Percentiles rank a stretch among this genome's conserved stretches.
phyloP scores from a whole-genome alignment of 2,113 vertebrate genomes.

The Apistogramma diplotaenia region DNA sequence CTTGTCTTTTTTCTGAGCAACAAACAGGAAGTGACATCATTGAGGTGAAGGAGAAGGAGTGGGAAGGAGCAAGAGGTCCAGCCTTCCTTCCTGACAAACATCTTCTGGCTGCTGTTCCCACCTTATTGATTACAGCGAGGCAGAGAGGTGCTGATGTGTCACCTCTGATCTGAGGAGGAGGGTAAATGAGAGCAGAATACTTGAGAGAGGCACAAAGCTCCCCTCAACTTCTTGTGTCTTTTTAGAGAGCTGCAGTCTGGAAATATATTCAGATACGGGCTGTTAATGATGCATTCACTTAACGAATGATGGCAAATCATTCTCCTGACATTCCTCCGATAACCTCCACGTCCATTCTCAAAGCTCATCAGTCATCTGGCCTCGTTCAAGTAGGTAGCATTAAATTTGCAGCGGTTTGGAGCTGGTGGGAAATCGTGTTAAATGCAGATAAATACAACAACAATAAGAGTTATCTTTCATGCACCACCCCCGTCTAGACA shows the following conservation, averaged over 20 bases:
- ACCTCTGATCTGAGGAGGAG: conserved; percentile 15
- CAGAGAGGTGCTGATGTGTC: conserved; percentile 29
- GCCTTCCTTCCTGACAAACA: background rate
- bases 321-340: background rate
- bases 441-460: background rate
- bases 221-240: background rate
- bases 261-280: background rate
- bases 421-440: background rate
- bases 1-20: background rate
- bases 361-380: background rate
- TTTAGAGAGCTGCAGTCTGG: background rate
- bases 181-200: background rate
- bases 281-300: background rate
- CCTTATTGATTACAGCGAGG: conserved; percentile 19
- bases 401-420: background rate
- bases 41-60: background rate
- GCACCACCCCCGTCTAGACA: background rate
- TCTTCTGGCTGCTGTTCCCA: conserved; percentile 7
- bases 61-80: background rate
- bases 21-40: conserved; percentile 53
- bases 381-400: background rate
- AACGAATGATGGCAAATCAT: background rate
- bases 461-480: background rate
- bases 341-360: background rate
- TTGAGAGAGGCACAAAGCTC: conserved; percentile 16